Conservation (phyloP, 2,888 invertebrate species). For the Hedya salicella region DNA sequence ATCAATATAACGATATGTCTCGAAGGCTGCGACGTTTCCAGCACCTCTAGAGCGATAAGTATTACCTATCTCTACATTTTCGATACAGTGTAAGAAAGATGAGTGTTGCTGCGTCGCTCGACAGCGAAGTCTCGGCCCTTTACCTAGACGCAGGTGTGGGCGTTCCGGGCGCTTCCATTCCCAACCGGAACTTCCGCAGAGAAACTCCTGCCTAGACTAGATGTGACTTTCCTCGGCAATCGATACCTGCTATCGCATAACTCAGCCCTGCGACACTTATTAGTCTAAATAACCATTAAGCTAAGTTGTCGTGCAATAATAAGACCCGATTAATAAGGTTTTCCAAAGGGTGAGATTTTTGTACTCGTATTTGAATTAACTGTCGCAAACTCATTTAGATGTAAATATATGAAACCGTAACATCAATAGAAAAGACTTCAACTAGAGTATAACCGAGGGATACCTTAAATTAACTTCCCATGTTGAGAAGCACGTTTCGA, state of each 20-base stretch:
- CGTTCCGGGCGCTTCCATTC: constrained; percentile 58
- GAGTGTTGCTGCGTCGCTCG: no score
- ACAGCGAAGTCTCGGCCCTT: no score
- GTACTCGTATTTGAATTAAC: no score
- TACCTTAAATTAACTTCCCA: no score
- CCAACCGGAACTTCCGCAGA: constrained; percentile 67
- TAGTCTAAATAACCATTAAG: constrained; percentile 12
- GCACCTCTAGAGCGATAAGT: no score
- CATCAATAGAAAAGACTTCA: constrained; percentile 9
- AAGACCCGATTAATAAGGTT: constrained; percentile 7
- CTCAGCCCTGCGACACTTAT: constrained; percentile 46
- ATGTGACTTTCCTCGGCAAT: constrained; percentile 52
- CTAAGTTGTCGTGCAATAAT: constrained; percentile 18
- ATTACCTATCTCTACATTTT: no score
- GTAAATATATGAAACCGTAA: background rate
- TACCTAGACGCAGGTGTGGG: constrained; percentile 21
- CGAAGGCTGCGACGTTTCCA: no score
- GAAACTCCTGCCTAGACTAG: constrained; percentile 57
- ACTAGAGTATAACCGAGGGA: background rate
- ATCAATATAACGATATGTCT: no score
- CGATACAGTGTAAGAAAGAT: no score
- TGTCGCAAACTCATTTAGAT: background rate
- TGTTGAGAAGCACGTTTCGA: no score
- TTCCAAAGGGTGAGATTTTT: no score
- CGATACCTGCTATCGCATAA: constrained; percentile 64